Evolutionary conservation across 2,113 vertebrate species (phyloP).

Genomic region (Phrynosoma platyrhinos): DNA sequence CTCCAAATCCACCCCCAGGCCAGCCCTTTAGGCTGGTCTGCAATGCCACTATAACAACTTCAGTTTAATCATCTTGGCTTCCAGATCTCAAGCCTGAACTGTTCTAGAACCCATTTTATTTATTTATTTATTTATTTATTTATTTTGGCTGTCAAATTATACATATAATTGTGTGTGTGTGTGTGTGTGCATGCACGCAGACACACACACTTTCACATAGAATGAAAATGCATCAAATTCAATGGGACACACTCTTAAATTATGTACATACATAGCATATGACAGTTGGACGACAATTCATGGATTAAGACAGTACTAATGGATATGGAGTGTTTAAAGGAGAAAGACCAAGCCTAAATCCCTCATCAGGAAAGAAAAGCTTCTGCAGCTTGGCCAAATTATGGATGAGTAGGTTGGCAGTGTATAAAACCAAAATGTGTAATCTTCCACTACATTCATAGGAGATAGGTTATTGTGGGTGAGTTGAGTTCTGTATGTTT

Average conservation of each 20-base stretch:
- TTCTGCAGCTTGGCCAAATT: constrained; percentile 1
- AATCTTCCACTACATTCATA: constrained; percentile 19
- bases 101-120: too few relatives aligned
- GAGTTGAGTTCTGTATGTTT: neutral
- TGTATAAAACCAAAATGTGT: neutral
- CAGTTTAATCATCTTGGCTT: too few relatives aligned
- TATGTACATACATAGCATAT: neutral
- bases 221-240: neutral
- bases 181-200: too few relatives aligned
- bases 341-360: neutral
- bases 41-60: too few relatives aligned
- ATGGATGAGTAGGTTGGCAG: neutral
- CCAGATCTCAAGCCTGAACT: too few relatives aligned
- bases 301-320: neutral
- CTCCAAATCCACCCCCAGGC: too few relatives aligned
- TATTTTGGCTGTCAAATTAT: too few relatives aligned
- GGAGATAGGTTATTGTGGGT: neutral
- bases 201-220: neutral
- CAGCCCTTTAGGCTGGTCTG: too few relatives aligned
- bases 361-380: neutral
- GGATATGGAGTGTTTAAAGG: neutral
- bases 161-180: too few relatives aligned
- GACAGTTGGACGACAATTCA: neutral
- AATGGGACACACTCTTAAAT: neutral
- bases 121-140: too few relatives aligned